phyloP scores from a whole-genome alignment of 2,797 vertebrate species.

The Danio tinwini region DNA sequence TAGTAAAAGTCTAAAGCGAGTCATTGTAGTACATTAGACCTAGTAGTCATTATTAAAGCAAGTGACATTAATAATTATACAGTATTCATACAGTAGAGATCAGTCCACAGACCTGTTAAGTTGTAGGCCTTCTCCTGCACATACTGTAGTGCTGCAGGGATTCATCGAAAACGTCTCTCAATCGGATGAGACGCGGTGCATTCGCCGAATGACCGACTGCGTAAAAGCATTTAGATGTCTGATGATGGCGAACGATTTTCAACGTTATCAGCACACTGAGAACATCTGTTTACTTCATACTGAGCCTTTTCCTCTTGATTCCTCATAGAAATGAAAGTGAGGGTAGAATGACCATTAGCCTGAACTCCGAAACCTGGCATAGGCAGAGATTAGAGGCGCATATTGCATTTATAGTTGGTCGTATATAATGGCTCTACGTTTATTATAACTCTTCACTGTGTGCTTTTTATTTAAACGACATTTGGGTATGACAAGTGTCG shows the following conservation, averaged over 20 bases:
- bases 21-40: not conserved
- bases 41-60: not conserved
- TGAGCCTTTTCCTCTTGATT: constrained; percentile 25
- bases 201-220: not conserved
- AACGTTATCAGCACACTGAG: not conserved
- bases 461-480: not conserved
- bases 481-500: not conserved
- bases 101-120: constrained; percentile 16
- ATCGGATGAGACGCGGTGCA: constrained; percentile 4
- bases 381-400: not conserved
- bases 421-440: not conserved
- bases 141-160: constrained; percentile 21
- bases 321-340: constrained; percentile 1
- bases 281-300: constrained; percentile 39
- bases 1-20: not conserved
- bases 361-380: not conserved
- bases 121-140: constrained; percentile 23
- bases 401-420: not conserved
- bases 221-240: not conserved
- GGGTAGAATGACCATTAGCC: not conserved
- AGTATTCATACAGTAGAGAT: not conserved
- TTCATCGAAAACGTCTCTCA: constrained; percentile 16
- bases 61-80: not conserved
- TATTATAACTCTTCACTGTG: not conserved
- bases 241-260: not conserved